phyloP scores from a whole-genome alignment of 1,140 invertebrate species.

The Lasioglossum baleicum region DNA sequence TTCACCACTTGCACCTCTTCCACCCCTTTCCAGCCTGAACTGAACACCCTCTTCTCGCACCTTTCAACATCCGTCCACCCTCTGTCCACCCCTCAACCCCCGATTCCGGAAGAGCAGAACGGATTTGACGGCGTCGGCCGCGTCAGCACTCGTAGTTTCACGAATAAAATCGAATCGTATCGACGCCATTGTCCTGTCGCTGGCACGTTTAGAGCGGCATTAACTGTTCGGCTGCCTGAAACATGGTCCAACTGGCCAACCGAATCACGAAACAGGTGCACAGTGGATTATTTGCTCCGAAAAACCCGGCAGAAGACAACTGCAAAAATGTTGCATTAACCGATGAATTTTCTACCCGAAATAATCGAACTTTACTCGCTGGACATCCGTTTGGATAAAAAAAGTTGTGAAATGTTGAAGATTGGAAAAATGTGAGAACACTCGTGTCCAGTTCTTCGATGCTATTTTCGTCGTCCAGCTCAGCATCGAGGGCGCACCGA shows the following conservation, averaged over 20 bases:
- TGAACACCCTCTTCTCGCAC: neutral
- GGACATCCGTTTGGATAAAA: too few relatives aligned
- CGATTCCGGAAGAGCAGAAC: neutral
- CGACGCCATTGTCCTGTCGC: conserved; percentile 18
- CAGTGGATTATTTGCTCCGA: too few relatives aligned
- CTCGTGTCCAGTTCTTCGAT: too few relatives aligned
- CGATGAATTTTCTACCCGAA: too few relatives aligned
- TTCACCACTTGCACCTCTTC: neutral
- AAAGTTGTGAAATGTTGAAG: too few relatives aligned
- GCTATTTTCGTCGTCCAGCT: too few relatives aligned
- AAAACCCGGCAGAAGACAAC: too few relatives aligned
- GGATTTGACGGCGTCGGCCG: conserved; percentile 2
- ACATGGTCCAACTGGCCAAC: neutral
- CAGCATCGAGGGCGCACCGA: neutral
- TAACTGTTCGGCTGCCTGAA: conserved; percentile 7
- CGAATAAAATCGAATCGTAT: conserved; percentile 1
- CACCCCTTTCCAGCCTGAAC: neutral
- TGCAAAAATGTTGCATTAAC: too few relatives aligned
- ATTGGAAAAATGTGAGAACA: too few relatives aligned
- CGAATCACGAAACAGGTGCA: neutral
- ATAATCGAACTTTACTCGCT: too few relatives aligned
- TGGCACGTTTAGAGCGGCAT: neutral
- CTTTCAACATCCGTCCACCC: neutral
- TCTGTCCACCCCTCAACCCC: neutral
- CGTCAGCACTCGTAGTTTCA: conserved; percentile 34